A percentile compares a stretch with the other conserved stretches of the same genome.
These are phyloP conservation scores for Drosophila novamexicana DNA, from an alignment of 1,140 invertebrate genomes.

Conservation along the genomic window DNA sequence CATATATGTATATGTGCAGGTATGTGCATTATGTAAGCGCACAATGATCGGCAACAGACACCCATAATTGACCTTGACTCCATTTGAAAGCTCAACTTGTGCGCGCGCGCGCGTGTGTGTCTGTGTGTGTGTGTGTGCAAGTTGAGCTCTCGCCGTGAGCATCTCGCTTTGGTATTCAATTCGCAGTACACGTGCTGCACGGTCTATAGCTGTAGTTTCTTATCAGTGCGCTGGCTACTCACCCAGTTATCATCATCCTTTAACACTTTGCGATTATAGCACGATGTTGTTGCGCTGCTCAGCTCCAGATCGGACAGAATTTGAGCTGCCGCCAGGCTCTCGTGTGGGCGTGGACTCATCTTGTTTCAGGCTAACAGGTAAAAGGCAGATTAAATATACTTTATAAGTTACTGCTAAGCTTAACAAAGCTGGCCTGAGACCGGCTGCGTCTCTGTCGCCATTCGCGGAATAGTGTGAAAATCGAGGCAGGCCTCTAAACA, in stretches of 20 bases:
- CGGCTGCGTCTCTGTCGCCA: background rate
- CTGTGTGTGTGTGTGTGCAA: background rate
- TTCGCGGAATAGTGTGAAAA: conserved; percentile 60
- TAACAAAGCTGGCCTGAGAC: background rate
- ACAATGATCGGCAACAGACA: conserved; percentile 18
- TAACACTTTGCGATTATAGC: conserved; percentile 42
- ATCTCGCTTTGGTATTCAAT: conserved; percentile 11
- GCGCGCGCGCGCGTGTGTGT: background rate
- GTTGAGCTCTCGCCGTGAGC: conserved; percentile 12
- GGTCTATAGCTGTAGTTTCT: background rate
- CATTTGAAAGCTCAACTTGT: conserved; percentile 25
- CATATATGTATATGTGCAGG: background rate
- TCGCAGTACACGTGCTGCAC: conserved; percentile 17
- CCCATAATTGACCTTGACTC: conserved; percentile 67
- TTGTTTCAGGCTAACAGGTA: background rate
- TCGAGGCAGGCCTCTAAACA: conserved; percentile 35
- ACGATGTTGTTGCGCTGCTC: conserved; percentile 10
- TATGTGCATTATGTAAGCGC: conserved; percentile 46
- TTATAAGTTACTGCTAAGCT: background rate
- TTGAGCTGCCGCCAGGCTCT: conserved; percentile 35
- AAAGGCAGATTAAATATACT: conserved; percentile 1
- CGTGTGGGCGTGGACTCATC: conserved; percentile 63
- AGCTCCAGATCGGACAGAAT: conserved; percentile 30
- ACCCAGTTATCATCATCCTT: conserved; percentile 36
- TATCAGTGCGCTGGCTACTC: conserved; percentile 19